Base-by-base conservation (phyloP, 2,113 vertebrate species). In the Mionectes macconnelli region DNA sequence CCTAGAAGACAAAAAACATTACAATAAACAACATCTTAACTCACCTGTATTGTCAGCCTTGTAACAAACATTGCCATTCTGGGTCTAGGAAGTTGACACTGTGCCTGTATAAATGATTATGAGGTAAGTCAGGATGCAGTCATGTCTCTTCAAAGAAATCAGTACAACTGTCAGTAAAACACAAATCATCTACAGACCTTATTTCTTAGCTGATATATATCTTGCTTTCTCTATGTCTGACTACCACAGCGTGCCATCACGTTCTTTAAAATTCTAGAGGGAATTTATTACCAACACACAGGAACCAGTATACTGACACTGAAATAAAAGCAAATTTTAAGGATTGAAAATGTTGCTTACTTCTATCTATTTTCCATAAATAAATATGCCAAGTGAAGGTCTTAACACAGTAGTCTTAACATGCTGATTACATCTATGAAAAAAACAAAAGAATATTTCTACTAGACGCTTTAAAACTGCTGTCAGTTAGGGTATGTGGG, bases 1-100 rank as follows among this genome's bases (percentile, higher is more conserved):
- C 40, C 3, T 30, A 40, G 40, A 81, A 70, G 23, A 30, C 15
- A 28, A 40, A 82, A 84, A 31, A 10, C 0, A 0, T 42, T 80
- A 14, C 9, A 14, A 30, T 22, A 50, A 84, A 24, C 6, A 60
- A 24, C 3, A 33, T 2, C 31, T 81, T 75, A 69, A 42, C 15
- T 31, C 5, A 9, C 6, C 25, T 73, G 13, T 8, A 16, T 22
- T 52, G 17, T 77, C 27, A 69, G 10, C 9, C 9, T 80, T 73
- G 27, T 50, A 77, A 35, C 9, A 55, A 90, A 25, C 3, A n/a
- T 5, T 76, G 12, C 2, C 23, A 6, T 37, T 31, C 31, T 82
- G n/a, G 12, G 8, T 30, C 37, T 39, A 35, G n/a, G 21, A 84
- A 59, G 40, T 2, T 30, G 40, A 33, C 16, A 25, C 14, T 22